phyloP scores from a whole-genome alignment of 1,140 invertebrate species.

The Achatina immaculata region DNA sequence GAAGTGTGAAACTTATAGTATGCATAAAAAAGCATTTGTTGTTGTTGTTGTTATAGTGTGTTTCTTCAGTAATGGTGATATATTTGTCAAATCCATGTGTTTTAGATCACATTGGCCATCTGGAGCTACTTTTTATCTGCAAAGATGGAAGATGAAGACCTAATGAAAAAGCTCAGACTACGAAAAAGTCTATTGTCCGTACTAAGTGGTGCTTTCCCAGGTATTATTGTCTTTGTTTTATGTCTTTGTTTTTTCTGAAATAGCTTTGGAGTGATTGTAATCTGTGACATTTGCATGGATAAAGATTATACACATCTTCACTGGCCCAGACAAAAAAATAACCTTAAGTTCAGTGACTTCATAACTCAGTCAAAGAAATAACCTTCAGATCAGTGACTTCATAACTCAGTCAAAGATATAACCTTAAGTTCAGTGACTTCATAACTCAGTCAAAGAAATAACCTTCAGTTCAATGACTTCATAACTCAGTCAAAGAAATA shows the following conservation, averaged over 20 bases:
- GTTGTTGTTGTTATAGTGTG: too few relatives aligned
- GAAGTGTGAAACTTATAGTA: too few relatives aligned
- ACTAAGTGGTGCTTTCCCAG: constrained; percentile 23
- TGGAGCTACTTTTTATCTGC: constrained; percentile 30
- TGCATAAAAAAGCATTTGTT: too few relatives aligned
- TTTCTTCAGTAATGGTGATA: too few relatives aligned
- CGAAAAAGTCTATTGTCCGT: constrained; percentile 21
- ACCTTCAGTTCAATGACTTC: too few relatives aligned
- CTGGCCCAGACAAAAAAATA: background rate
- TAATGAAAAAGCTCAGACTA: constrained; percentile 25
- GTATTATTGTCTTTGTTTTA: constrained; percentile 6
- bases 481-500: too few relatives aligned
- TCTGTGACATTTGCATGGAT: background rate
- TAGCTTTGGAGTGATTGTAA: background rate
- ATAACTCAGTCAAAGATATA: too few relatives aligned
- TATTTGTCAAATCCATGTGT: too few relatives aligned
- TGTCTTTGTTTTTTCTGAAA: background rate
- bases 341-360: background rate
- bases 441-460: too few relatives aligned
- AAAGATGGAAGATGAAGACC: constrained; percentile 31
- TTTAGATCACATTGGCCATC: constrained; percentile 34
- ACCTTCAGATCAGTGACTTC: too few relatives aligned
- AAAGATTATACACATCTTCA: background rate
- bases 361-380: too few relatives aligned
- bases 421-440: too few relatives aligned